Base-by-base conservation (phyloP, 2,113 vertebrate genomes). In the Gasterosteus aculeatus region DNA sequence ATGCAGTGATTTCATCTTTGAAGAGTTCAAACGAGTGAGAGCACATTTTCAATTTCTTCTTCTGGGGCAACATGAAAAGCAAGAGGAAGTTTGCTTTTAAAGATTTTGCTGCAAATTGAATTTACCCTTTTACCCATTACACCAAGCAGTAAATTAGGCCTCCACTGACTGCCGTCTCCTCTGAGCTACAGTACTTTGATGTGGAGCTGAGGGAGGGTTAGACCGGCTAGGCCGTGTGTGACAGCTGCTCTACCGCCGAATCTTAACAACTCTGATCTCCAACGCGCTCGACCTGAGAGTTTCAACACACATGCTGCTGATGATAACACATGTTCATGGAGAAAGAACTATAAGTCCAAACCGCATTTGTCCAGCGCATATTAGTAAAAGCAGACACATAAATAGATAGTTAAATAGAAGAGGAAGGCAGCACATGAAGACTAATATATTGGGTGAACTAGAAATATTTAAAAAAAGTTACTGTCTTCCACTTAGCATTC, bases 121-220 rank as follows among this genome's bases (percentile, higher is more conserved):
- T 57, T 72, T 60, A 42, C 29, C 22, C 77, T 83, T 82, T 38
- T 38, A 38, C 35, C 35, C 75, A 86, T 86, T 81, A 85, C 35
- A 71, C 44, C 49, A 44, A 73, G 72, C 61, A 77, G 69, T 31
- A 86, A 81, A 85, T 85, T 56, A 86, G 82, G 80, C 67, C 67
- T 87, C 72, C 3, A 0, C 86, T 87, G 78, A 81, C 72, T 86
- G 57, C 71, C 54, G 63, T 71, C 77, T 63, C 49, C 69, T 83
- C 29, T 33, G 76, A 85, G 80, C 73, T 69, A 18, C 77, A 60
- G 42, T 14, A 54, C 80, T 83, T 81, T 87, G 81, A 89, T 74
- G 79, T 84, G 61, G n/a, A 18, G n/a, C 64, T 73, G 38, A 46
- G 42, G 29, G 39, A 75, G 22, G 9, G 58, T 65, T 65, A 49